Evolutionary conservation across 1,140 invertebrate species (phyloP).

Genomic region (Andricus grossulariae): DNA sequence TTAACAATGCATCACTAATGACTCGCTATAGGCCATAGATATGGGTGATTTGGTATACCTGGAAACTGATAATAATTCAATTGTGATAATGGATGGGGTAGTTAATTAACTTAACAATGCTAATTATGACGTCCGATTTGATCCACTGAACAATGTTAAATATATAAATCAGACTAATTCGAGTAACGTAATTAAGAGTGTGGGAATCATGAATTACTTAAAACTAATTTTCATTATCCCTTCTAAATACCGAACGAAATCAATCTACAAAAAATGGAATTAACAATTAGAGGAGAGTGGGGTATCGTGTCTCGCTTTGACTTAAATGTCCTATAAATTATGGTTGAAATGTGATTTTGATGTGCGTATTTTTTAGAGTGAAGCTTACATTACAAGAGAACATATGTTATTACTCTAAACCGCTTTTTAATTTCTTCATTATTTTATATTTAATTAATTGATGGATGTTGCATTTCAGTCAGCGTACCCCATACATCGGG

Average conservation of each 20-base stretch:
- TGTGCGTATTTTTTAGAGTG: no score
- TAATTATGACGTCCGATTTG: constrained; percentile 14
- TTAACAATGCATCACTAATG: no score
- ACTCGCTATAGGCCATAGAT: not conserved
- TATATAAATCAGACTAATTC: not conserved
- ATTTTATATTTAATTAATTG: no score
- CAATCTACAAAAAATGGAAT: not conserved
- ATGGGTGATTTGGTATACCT: not conserved
- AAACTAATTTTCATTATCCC: not conserved
- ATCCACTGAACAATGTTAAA: not conserved
- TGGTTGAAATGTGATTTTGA: no score
- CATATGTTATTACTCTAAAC: no score
- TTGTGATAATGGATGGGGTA: constrained; percentile 1
- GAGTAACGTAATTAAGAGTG: not conserved
- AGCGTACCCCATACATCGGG: no score
- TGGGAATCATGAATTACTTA: not conserved
- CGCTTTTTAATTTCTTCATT: no score
- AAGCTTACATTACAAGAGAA: no score
- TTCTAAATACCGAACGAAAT: no score
- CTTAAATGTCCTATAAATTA: no score
- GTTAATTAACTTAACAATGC: not conserved
- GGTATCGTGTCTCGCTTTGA: no score
- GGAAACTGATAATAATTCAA: constrained; percentile 15
- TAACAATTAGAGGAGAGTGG: not conserved
- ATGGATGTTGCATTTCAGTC: no score